Base-by-base conservation (phyloP, 2,888 invertebrate genomes). In the Callyntrura guangdongensis region DNA sequence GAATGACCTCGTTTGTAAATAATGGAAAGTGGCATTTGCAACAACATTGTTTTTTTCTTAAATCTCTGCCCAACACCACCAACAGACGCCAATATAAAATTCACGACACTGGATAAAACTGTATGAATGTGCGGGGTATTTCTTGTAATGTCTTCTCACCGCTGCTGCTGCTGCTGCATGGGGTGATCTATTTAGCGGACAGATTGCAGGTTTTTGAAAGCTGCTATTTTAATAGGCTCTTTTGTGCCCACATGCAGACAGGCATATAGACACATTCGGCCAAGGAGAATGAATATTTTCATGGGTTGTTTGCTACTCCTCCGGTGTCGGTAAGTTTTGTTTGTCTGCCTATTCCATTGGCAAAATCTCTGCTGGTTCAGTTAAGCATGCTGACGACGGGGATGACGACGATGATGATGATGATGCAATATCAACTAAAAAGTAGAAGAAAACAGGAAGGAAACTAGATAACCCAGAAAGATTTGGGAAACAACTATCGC, bases 401-500 rank as follows among this genome's bases (percentile, higher is more conserved):
- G 27, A 14, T 1, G 11, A 53, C 14, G 53, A 20, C 27, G 27
- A 14, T 1, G 11, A 53, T 53, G 53, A 53, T 9, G 11, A 53
- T 27, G 53, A 82, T 61, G 82, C 45, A 61, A 45, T 27, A 64
- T 64, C 67, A 67, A 83, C 47, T 25, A 17, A 83, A n/a, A 36
- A 36, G 36, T 36, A 36, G 36, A 36, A 36, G 36, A 67, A 83
- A 47, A 83, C 67, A 83, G 67, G 67, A 67, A 83, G 67, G 81
- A 81, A 81, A 45, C 17, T n/a, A 83, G 83, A 83, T 67, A 67
- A 83, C 83, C 83, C 49, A 83, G 64, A 83, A 64, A 83, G 67
- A 81, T 83, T 82, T 88, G 61, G 82, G 82, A 88, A 83, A 47
- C 82, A 83, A 61, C 49, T 36, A 84, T 89, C 53, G 61, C 69